Evolutionary conservation across 2,797 vertebrate species (phyloP), one percentile per base, ranked within the genome.

Genomic region (Myoxocephalus aenaeus): DNA sequence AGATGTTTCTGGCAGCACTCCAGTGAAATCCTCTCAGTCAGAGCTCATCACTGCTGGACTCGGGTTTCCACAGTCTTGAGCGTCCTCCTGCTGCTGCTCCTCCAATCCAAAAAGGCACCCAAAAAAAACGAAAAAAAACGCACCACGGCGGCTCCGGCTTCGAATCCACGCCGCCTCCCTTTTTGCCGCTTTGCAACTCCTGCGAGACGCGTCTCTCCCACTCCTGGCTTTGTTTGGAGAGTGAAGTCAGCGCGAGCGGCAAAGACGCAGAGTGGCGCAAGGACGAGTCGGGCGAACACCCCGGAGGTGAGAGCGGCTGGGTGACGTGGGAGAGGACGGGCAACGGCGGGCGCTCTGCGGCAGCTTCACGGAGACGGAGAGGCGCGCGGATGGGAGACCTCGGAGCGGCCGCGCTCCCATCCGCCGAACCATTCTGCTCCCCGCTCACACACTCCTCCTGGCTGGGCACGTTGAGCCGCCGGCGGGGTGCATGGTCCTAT

Each of bases 1-100:
- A 94, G 94, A 94, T 94, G 92, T 87, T 85, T 92, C 89, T 92
- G 92, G 92, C 90, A 86, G 86, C 77, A 15, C 70, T 89, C 85
- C 90, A 92, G 80, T 65, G 73, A 83, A 83, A 91, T 83, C 85
- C 90, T 81, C 81, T 74, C 70, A 70, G 27, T 70, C 82, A 84
- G 77, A 75, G 79, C 87, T 92, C 91, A 92, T 92, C 90, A 64
- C 90, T 84, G 68, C 86, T 78, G 89, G 81, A 83, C 82, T 87
- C 86, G 34, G 84, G 89, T 88, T 90, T 90, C 91, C 87, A 86
- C 64, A 78, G 86, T 73, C 3, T 4, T 10, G 6, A 5, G 29
- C 40, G 68, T 42, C 40, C 14, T 48, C n/a, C 62, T 75, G 63
- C 71, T 72, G 70, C 65, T 40, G 17, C 32, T 80, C 59, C 69